Percentiles rank a stretch among this genome's conserved stretches.
phyloP scores from a whole-genome alignment of 2,113 vertebrate genomes.

The Columba livia region DNA sequence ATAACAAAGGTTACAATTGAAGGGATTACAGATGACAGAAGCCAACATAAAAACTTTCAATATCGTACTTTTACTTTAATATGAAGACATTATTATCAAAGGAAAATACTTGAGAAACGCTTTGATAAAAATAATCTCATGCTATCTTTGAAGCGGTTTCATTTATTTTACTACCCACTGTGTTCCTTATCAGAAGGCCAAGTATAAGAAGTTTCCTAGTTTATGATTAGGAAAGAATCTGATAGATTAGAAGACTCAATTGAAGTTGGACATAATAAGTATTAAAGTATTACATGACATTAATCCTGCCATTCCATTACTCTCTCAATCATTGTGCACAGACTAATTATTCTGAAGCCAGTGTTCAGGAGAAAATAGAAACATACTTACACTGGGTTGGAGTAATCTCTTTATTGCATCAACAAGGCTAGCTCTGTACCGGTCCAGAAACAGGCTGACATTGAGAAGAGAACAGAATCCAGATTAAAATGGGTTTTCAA shows the following conservation, averaged over 20 bases:
- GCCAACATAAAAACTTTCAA: constrained; percentile 79
- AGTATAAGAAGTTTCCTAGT: constrained; percentile 92
- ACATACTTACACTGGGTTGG: constrained; percentile 92
- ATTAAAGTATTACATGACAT: constrained; percentile 99
- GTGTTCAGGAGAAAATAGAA: constrained; percentile 83
- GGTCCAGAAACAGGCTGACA: constrained; percentile 98
- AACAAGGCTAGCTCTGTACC: constrained; percentile 95
- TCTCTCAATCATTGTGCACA: constrained; percentile 86
- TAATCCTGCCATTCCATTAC: constrained; percentile 97
- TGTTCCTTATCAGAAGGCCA: constrained; percentile 91
- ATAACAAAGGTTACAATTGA: constrained; percentile 74
- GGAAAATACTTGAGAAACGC: constrained; percentile 81
- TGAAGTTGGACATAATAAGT: constrained; percentile 97
- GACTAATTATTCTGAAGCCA: constrained; percentile 93
- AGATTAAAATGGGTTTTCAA: constrained; percentile 81
- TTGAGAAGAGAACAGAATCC: constrained; percentile 79
- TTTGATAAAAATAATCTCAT: constrained; percentile 92
- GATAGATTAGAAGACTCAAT: constrained; percentile 94
- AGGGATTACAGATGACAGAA: constrained; percentile 79
- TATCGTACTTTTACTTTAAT: constrained; percentile 81
- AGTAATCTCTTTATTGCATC: constrained; percentile 99
- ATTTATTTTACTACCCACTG: constrained; percentile 92
- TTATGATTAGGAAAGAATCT: constrained; percentile 91
- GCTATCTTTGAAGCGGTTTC: constrained; percentile 91
- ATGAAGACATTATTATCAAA: constrained; percentile 86